Conservation (phyloP, 2,888 invertebrate species). For the Cryptops parisi region DNA sequence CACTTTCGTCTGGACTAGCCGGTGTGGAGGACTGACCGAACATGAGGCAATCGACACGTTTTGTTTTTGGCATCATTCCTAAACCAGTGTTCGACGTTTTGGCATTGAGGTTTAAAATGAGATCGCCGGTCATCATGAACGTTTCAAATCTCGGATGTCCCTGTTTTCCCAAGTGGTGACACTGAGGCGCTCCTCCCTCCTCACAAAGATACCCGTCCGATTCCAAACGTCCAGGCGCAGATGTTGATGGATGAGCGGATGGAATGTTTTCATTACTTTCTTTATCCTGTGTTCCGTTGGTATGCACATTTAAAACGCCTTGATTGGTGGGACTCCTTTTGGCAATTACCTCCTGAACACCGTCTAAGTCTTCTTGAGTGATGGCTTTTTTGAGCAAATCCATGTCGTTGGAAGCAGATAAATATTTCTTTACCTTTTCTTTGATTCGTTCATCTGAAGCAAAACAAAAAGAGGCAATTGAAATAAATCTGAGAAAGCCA, state of each 20-base stretch:
- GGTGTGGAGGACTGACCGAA: constrained; percentile 20
- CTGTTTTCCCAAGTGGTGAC: constrained; percentile 9
- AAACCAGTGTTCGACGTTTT: constrained; percentile 13
- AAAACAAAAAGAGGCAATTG: too few relatives aligned
- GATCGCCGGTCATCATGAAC: constrained; percentile 95
- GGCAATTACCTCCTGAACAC: constrained; percentile 21
- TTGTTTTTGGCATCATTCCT: constrained; percentile 15
- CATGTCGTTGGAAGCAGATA: constrained; percentile 31
- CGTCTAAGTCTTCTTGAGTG: constrained; percentile 22
- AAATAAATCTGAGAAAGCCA: too few relatives aligned
- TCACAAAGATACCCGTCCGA: constrained; percentile 5
- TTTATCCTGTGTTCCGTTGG: constrained; percentile 15
- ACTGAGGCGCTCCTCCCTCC: constrained; percentile 6
- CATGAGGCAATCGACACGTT: constrained; percentile 15
- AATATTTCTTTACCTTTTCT: constrained; percentile 38
- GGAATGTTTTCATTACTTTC: neutral
- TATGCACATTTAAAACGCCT: constrained; percentile 6
- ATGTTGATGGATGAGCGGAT: constrained; percentile 12
- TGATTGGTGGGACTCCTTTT: constrained; percentile 16
- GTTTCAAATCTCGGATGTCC: constrained; percentile 50
- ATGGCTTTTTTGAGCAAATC: constrained; percentile 24
- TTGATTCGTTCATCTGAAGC: constrained; percentile 78
- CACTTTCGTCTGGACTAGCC: constrained; percentile 20
- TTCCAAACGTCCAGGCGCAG: constrained; percentile 7
- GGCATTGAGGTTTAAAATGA: constrained; percentile 63